Base-by-base conservation (phyloP, 2,888 invertebrate genomes). In the Eulithis prunata region DNA sequence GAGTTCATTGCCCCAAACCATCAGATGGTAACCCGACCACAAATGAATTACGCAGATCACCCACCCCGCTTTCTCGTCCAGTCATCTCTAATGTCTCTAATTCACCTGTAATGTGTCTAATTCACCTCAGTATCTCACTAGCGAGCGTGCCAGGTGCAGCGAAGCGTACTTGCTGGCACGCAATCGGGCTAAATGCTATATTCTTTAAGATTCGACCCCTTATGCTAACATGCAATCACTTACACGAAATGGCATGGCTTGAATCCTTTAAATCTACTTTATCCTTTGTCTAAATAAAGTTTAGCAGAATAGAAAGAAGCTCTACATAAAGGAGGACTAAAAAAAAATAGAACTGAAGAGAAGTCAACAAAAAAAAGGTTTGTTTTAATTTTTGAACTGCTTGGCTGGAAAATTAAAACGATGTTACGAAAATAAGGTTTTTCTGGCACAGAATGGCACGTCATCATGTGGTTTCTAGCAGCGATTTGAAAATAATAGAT, bases 61-160 rank as follows among this genome's bases (percentile, higher is more conserved):
- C 56, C 28, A 69, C 71, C 71, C 57, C 66, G 47, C 71, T 72
- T 72, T 72, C 72, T 65, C 69, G 63, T 56, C 56, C 68, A 64
- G 46, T 69, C 68, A 61, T 68, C 61, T 69, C 47, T 55, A 67
- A 67, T 58, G 49, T 32, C 53, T 61, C 63, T 72, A 72, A 72
- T 68, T 71, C 66, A 68, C 68, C 58, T 14, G 28, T 62, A 62
- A 71, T 69, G 68, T 69, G 69, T 69, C 49, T 49, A 11, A 32
- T 32, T 32, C 32, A 32, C 41, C 63, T 51, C 13, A 14, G n/a
- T 47, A 32, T 32, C 32, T 32, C 6, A 32, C 12, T 8, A 28
- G 60, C 46, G 43, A 52, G 56, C 51, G 52, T 38, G 36, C 45
- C 12, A 11, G 47, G 45, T 36, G 52, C 47, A 57, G 46, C 59